Percentiles rank a stretch among this genome's conserved stretches.
Evolutionary conservation across 2,888 invertebrate species (phyloP).

Genomic region (Drosophila neutralis): DNA sequence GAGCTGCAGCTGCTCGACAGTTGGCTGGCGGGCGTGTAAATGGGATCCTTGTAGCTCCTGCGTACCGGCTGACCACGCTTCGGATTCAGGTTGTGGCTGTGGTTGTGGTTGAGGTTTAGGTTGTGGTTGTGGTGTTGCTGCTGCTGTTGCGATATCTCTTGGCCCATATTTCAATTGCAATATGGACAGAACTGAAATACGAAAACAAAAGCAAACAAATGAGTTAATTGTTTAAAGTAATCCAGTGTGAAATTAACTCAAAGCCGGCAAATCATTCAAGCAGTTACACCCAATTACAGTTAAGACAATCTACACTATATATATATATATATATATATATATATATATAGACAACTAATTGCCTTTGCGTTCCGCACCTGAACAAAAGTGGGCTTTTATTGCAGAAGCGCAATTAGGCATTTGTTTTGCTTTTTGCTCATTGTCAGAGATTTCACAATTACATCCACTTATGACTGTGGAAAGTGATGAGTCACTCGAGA

Average conservation of each 20-base stretch:
- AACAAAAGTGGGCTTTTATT: constrained; percentile 1
- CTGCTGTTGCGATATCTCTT: constrained; percentile 85
- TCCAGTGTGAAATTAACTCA: not conserved
- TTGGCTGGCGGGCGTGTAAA: constrained; percentile 69
- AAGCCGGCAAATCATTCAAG: not conserved
- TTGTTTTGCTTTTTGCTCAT: not conserved
- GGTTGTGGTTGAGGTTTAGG: constrained; percentile 42
- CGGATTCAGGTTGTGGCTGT: constrained; percentile 39
- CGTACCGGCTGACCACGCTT: constrained; percentile 51
- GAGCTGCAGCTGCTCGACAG: constrained; percentile 68
- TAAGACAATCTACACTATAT: not conserved
- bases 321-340: not conserved
- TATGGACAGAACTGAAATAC: constrained; percentile 68
- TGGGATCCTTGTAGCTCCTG: constrained; percentile 59
- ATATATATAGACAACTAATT: constrained; percentile 1
- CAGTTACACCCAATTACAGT: not conserved
- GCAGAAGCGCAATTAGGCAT: not conserved
- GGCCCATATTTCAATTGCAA: constrained; percentile 85
- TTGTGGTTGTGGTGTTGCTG: constrained; percentile 69
- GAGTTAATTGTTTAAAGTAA: not conserved
- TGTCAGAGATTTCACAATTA: constrained; percentile 8
- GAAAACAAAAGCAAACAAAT: not conserved
- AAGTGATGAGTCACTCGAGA: not conserved
- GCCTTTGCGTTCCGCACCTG: constrained; percentile 1
- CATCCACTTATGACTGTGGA: not conserved